A percentile compares a stretch with the other conserved stretches of the same genome.
Conservation (phyloP, 2,113 vertebrate genomes). For the Heterochromis multidens region DNA sequence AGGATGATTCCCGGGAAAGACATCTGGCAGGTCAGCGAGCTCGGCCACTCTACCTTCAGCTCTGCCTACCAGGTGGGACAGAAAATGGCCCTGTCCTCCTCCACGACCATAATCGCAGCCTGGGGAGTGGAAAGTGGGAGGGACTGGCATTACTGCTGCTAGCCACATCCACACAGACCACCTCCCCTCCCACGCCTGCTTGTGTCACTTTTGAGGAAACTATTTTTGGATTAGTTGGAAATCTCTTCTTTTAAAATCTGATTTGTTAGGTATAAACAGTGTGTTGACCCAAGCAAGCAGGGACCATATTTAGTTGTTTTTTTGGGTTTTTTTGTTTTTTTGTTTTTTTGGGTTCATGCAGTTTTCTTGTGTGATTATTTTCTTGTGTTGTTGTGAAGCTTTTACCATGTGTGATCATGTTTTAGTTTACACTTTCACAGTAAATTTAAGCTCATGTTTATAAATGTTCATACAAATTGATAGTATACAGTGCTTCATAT, state of each 20-base stretch:
- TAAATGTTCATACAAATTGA: not conserved
- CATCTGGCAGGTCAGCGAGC: conserved; percentile 94
- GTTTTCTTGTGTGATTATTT: conserved; percentile 17
- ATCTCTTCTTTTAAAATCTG: not conserved
- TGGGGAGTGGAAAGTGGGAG: conserved; percentile 40
- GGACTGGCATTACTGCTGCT: conserved; percentile 24
- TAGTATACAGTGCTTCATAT: not conserved
- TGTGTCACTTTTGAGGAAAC: conserved; percentile 42
- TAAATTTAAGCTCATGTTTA: not conserved
- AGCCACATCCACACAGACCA: conserved; percentile 35
- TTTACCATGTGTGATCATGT: not conserved
- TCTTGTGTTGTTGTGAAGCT: conserved; percentile 5
- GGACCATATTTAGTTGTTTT: not conserved
- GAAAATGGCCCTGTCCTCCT: conserved; percentile 49
- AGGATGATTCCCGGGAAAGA: conserved; percentile 87
- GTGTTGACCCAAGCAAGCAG: conserved; percentile 60
- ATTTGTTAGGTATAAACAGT: not conserved
- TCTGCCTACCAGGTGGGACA: conserved; percentile 94
- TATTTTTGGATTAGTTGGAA: not conserved
- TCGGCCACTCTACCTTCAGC: conserved; percentile 87
- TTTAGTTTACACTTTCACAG: not conserved
- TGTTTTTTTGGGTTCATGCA: not conserved
- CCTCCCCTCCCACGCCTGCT: conserved; percentile 49
- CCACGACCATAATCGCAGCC: not conserved
- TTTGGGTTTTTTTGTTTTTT: not conserved